Conservation (phyloP, 2,113 vertebrate species). For the Cephalopholis sonnerati region DNA sequence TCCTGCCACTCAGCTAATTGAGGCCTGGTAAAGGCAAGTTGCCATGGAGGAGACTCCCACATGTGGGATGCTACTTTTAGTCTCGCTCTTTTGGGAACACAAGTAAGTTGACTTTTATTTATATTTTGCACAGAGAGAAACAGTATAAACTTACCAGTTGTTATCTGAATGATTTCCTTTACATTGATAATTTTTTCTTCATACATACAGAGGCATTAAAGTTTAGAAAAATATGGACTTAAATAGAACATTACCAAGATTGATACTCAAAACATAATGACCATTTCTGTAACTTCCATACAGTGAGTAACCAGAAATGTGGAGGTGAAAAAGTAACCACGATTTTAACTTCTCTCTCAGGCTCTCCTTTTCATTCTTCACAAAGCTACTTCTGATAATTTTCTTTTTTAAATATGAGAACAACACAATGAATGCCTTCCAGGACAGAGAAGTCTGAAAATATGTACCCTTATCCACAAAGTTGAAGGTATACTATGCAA, state of each 20-base stretch:
- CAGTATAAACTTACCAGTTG: not conserved
- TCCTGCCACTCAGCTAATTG: conserved; percentile 71
- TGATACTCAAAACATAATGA: not conserved
- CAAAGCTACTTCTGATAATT: too few species aligned
- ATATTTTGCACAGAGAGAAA: conserved; percentile 19
- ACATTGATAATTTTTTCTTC: not conserved
- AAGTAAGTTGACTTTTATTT: conserved; percentile 40
- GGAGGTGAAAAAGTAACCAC: not conserved
- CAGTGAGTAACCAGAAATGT: not conserved
- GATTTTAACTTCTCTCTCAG: not conserved
- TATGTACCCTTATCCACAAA: not conserved
- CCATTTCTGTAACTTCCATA: not conserved
- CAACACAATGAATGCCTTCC: not conserved
- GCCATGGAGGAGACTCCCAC: conserved; percentile 72
- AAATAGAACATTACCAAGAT: not conserved
- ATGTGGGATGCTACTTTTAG: conserved; percentile 77
- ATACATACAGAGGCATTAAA: not conserved
- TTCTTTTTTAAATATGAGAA: too few species aligned
- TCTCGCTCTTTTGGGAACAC: conserved; percentile 55
- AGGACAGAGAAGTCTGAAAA: not conserved
- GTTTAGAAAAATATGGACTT: not conserved
- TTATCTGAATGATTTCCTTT: conserved; percentile 1
- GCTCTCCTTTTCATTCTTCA: too few species aligned
- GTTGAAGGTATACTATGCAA: too few species aligned
- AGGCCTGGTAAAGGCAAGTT: conserved; percentile 73